Conservation (phyloP, 1,140 invertebrate genomes). For the Eufriesea mexicana region DNA sequence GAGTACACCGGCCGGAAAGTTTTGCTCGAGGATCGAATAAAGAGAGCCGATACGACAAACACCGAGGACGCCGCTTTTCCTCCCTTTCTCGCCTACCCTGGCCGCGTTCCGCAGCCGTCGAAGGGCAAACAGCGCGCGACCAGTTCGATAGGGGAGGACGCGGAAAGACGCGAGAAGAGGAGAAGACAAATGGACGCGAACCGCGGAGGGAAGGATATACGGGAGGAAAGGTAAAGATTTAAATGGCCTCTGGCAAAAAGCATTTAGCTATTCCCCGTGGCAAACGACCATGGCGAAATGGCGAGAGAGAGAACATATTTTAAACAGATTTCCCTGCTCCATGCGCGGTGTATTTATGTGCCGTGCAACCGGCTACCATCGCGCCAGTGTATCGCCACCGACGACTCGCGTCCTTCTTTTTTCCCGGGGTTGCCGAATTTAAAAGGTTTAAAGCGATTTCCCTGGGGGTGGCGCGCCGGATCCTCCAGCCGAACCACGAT, state of each 20-base stretch:
- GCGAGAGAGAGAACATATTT: constrained; percentile 79
- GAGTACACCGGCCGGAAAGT: constrained; percentile 29
- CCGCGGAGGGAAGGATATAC: constrained; percentile 43
- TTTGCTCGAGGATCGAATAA: constrained; percentile 51
- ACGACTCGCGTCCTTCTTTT: constrained; percentile 56
- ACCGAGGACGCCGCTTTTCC: constrained; percentile 43
- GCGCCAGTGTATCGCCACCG: constrained; percentile 21
- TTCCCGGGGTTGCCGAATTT: constrained; percentile 72
- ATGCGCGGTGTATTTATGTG: constrained; percentile 79
- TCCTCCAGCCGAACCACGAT: constrained; percentile 59
- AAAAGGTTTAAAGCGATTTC: constrained; percentile 83
- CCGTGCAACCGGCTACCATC: constrained; percentile 56
- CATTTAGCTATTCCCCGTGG: constrained; percentile 83
- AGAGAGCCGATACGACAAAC: constrained; percentile 78
- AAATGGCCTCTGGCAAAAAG: constrained; percentile 82
- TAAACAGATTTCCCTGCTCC: constrained; percentile 81
- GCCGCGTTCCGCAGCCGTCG: background rate
- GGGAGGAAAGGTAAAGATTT: constrained; percentile 80
- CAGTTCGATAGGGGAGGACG: background rate
- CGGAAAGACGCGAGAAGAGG: constrained; percentile 29
- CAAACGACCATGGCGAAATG: constrained; percentile 82
- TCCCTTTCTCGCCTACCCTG: background rate
- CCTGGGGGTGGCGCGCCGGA: constrained; percentile 74
- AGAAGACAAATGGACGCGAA: constrained; percentile 44
- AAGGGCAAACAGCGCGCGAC: background rate